Base-by-base conservation (phyloP, 2,888 invertebrate species). In the Prosopocoilus inquinatus region DNA sequence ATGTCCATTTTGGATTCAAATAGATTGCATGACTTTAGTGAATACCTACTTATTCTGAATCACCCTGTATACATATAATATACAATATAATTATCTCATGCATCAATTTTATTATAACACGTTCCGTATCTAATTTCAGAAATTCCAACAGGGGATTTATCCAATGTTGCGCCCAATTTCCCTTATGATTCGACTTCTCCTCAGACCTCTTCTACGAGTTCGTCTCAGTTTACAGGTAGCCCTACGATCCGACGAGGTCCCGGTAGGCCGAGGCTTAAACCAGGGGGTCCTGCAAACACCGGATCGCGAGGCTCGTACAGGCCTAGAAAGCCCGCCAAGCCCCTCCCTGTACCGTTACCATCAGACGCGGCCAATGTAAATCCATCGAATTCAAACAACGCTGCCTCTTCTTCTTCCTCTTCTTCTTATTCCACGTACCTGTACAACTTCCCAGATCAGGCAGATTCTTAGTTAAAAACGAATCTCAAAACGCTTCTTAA, bases 181-280 rank as follows among this genome's bases (percentile, higher is more conserved):
- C 15, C 9, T 9, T 41, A 13, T 15, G 41, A 41, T 2, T 2
- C 41, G 41, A 9, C 41, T 13, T 11, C 41, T 9, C 8, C 41
- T 41, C 41, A 41, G 15, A 44, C 41, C 41, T 44, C 46, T 9
- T 51, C 53, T 16, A 45, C 55, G n/a, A 54, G 58, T 9, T 50
- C 53, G n/a, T 35, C 52, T n/a, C 20, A 28, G 20, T 33, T 38
- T 20, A 15, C 32, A 9, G 28, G 56, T 38, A 59, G 56, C 41
- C 61, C 69, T 5, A 72, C 75, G 11, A 70, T 82, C 16, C 81
- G 87, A 52, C 75, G 88, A 44, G 87, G 88, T 12, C 87, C 88
- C 0, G 88, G 88, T 7, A 75, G 88, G 56, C 88, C 88, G 0
- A 79, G 88, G 2, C 74, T 88, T 9, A 83, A 85, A 66, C 87